Conservation (phyloP, 2,113 vertebrate genomes). For the Gasterosteus nipponicus region DNA sequence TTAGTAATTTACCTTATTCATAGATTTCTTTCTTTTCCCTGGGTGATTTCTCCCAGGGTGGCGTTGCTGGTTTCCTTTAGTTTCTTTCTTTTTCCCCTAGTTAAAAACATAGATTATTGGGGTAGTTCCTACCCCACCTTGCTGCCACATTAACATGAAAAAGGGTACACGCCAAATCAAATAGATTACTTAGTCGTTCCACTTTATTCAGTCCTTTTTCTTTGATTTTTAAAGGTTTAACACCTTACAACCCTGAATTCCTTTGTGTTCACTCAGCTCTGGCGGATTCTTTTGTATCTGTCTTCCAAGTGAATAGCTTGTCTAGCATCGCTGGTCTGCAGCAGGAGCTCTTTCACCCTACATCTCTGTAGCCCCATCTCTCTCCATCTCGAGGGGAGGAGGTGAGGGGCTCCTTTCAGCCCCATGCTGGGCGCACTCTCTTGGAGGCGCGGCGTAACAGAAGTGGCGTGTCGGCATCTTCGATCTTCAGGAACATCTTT, state of each 20-base stretch:
- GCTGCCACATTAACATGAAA: conserved; percentile 11
- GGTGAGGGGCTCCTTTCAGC: conserved; percentile 9
- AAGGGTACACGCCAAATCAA: conserved; percentile 16
- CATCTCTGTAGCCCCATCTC: conserved; percentile 12
- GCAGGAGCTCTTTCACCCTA: conserved; percentile 1
- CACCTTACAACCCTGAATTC: conserved; percentile 31
- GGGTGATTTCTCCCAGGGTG: too few relatives aligned
- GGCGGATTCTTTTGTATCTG: conserved; percentile 56
- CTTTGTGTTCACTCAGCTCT: conserved; percentile 31
- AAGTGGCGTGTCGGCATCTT: conserved; percentile 46
- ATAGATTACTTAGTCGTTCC: conserved; percentile 1
- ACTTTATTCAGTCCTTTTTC: conserved; percentile 22
- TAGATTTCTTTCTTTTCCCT: too few relatives aligned
- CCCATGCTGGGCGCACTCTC: conserved; percentile 33
- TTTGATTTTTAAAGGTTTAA: conserved; percentile 42
- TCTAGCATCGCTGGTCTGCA: conserved; percentile 31
- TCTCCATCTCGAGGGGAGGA: conserved; percentile 22
- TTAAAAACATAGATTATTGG: too few relatives aligned
- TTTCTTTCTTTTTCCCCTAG: too few relatives aligned
- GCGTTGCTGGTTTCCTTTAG: too few relatives aligned
- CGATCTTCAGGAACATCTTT: conserved; percentile 50
- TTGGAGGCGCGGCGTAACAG: conserved; percentile 33
- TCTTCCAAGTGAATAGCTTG: conserved; percentile 54
- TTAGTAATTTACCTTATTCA: too few relatives aligned
- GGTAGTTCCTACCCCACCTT: too few relatives aligned